Base-by-base conservation (phyloP, 2,888 invertebrate genomes). In the Tineola bisselliella region DNA sequence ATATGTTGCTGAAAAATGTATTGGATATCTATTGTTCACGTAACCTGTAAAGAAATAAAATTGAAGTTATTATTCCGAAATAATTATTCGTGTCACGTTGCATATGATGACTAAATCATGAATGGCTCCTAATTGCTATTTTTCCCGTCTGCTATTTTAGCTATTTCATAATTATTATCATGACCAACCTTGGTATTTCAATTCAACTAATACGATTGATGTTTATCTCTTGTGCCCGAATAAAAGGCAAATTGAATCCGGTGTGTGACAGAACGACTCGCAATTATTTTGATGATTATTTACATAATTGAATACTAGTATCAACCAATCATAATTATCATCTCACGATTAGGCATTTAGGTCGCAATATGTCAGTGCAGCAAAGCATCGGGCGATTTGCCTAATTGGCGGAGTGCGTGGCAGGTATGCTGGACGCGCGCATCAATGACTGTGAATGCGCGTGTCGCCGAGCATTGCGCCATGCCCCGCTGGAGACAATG, bases 1-100 rank as follows among this genome's bases (percentile, higher is more conserved):
- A 79, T 92, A 94, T 63, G 93, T 93, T 12, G 92, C 94, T 59
- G 91, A 90, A 75, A 95, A 94, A 65, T 91, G 88, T 60, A 93
- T 90, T 11, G 92, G 91, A 15, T 90, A 88, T 6, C 90, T 88
- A 62, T 76, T 87, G 59, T 71, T 68, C 56, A 76, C 75, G 66
- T 84, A 84, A 56, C 82, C 88, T 88, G 82, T 0, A 75, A 75
- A 25, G 25, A 25, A 25, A 25, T 4, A 4, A 25, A 25, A 25
- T 25, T n/a, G n/a, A n/a, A n/a, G n/a, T n/a, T n/a, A n/a, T n/a
- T n/a, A n/a, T n/a, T n/a, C n/a, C n/a, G n/a, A n/a, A n/a, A n/a
- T n/a, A n/a, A n/a, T n/a, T n/a, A n/a, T n/a, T n/a, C n/a, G 38
- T 38, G 10, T 6, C 38, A 12, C 10, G 10, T 38, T 48, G 48